Evolutionary conservation across 2,797 vertebrate species (phyloP).

Genomic region (Platyrinchus mystaceus): DNA sequence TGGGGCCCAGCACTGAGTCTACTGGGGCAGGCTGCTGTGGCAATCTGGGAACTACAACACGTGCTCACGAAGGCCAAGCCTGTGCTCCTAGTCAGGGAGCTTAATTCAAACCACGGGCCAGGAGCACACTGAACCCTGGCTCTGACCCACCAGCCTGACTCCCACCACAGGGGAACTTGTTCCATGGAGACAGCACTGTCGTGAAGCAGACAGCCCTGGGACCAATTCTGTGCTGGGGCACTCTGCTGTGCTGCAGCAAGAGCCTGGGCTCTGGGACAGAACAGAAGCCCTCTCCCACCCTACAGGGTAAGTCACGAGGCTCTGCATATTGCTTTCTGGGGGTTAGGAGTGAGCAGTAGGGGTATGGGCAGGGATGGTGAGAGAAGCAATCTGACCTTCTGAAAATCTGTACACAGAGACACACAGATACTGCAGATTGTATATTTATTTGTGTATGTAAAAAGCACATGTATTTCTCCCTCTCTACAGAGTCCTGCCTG

Average conservation of each 20-base stretch:
- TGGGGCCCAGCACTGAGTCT: fast-evolving
- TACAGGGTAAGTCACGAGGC: fast-evolving
- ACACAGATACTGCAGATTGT: no score
- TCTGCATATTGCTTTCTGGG: background rate
- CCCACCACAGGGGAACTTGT: fast-evolving
- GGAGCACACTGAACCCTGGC: background rate
- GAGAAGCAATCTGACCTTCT: background rate
- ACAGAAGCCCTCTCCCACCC: background rate
- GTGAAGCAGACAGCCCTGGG: background rate
- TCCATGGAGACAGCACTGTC: background rate
- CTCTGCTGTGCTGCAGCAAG: background rate
- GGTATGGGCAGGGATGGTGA: no score
- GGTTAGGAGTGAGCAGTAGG: no score
- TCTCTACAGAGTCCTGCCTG: background rate
- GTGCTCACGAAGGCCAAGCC: background rate
- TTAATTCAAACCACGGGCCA: background rate
- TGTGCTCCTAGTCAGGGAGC: background rate
- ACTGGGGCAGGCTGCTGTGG: background rate
- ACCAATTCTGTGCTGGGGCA: background rate
- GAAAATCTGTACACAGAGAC: background rate
- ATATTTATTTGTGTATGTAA: no score
- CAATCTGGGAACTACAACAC: background rate
- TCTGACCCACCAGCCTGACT: background rate
- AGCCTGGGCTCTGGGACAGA: background rate
- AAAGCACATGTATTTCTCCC: background rate